Percentiles rank a stretch among this genome's conserved stretches.
phyloP scores from a whole-genome alignment of 2,113 vertebrate species.

The Xyrauchen texanus region DNA sequence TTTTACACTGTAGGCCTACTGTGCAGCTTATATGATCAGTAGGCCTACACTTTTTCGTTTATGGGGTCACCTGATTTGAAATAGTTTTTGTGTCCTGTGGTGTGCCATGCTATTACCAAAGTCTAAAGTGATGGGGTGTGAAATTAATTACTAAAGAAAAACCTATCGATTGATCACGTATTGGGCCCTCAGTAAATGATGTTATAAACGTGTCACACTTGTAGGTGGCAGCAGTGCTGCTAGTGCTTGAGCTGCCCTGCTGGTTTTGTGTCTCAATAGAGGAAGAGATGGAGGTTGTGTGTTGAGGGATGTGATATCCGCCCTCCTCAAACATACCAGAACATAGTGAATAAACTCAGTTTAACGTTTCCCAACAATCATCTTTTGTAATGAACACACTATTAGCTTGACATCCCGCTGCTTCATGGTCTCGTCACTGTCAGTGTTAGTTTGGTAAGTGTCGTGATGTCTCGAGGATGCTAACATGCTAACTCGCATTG shows the following conservation, averaged over 20 bases:
- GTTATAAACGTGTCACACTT: background rate
- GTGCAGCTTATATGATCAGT: too few species aligned
- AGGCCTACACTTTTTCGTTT: too few species aligned
- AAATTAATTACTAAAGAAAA: too few species aligned
- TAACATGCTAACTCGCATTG: constrained; percentile 21
- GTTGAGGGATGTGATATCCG: constrained; percentile 23
- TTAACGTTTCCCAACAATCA: background rate
- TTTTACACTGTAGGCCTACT: too few species aligned
- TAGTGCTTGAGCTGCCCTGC: background rate
- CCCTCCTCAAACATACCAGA: background rate
- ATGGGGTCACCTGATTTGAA: too few species aligned
- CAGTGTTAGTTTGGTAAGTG: constrained; percentile 30
- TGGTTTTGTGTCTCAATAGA: background rate
- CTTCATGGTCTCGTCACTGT: background rate
- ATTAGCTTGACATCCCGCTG: background rate
- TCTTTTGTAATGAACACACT: background rate
- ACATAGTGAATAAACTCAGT: background rate
- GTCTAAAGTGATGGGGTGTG: too few species aligned
- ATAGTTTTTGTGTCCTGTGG: too few species aligned
- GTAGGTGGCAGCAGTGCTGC: constrained; percentile 6
- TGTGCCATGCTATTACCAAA: too few species aligned
- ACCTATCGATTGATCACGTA: too few species aligned
- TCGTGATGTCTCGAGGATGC: constrained; percentile 4
- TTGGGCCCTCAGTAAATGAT: too few species aligned
- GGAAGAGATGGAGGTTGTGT: background rate